Conservation (phyloP, 2,113 vertebrate genomes). For the Nesogale talazaci region DNA sequence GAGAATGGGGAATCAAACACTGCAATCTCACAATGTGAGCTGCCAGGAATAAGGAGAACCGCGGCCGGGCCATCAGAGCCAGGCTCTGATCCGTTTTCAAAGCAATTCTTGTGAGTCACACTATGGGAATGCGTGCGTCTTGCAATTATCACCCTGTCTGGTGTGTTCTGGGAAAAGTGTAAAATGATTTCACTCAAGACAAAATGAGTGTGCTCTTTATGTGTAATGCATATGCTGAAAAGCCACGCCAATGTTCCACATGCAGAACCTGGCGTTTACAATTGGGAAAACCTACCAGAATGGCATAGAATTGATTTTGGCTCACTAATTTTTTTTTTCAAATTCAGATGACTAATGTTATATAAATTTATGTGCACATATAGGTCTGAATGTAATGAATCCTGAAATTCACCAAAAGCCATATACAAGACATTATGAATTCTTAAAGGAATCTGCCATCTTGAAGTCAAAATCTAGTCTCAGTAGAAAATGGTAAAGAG, state of each 20-base stretch:
- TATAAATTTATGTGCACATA: background rate
- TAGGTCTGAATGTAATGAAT: background rate
- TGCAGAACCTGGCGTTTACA: constrained; percentile 16
- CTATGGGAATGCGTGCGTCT: background rate
- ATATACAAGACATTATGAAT: no score
- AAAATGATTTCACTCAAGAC: no score
- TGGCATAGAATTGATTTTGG: background rate
- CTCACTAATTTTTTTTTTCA: background rate
- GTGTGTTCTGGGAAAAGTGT: background rate
- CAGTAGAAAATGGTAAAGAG: no score
- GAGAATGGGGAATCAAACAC: background rate
- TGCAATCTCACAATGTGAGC: no score
- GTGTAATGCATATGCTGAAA: background rate
- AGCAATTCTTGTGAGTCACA: background rate
- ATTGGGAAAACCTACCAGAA: background rate
- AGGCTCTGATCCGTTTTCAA: background rate
- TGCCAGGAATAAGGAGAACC: no score
- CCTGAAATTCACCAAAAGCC: background rate
- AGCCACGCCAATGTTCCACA: background rate
- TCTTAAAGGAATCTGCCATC: no score
- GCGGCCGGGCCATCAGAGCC: background rate
- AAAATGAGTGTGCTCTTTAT: no score
- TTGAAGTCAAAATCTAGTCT: no score
- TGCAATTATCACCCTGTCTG: background rate
- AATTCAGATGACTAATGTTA: background rate